A percentile compares a stretch with the other conserved stretches of the same genome.
These are phyloP conservation scores for Pelobates cultripes DNA, from an alignment of 2,797 vertebrate species.

Conservation along the genomic window DNA sequence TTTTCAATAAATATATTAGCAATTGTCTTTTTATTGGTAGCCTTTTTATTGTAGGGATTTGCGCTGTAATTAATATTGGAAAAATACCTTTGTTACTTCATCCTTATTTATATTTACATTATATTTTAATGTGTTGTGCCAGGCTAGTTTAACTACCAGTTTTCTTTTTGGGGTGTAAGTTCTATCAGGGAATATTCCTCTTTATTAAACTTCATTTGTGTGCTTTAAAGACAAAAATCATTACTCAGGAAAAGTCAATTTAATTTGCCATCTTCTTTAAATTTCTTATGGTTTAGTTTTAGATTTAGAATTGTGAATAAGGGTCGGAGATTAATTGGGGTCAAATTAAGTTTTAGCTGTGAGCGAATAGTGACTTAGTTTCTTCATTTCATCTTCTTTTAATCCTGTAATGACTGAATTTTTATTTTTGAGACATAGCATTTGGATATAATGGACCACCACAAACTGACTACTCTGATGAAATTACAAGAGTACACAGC, in stretches of 20 bases:
- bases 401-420: conserved; percentile 35
- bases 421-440: conserved; percentile 45
- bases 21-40: no score
- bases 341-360: conserved; percentile 29
- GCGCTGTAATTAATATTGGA: no score
- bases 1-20: no score
- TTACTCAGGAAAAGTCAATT: not conserved
- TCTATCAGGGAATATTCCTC: not conserved
- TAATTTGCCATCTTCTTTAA: not conserved
- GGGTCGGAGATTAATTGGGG: conserved; percentile 43
- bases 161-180: no score
- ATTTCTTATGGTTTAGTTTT: not conserved
- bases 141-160: no score
- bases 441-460: conserved; percentile 2
- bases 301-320: conserved; percentile 28
- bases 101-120: no score
- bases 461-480: no score
- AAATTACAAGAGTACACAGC: no score
- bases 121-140: no score
- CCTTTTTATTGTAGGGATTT: no score
- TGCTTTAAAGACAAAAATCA: not conserved
- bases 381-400: conserved; percentile 39
- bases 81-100: no score
- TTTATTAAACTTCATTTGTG: not conserved
- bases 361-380: conserved; percentile 35